These are phyloP conservation scores for Perca schrenkii DNA, from an alignment of 2,113 vertebrate genomes.

Conservation along the genomic window DNA sequence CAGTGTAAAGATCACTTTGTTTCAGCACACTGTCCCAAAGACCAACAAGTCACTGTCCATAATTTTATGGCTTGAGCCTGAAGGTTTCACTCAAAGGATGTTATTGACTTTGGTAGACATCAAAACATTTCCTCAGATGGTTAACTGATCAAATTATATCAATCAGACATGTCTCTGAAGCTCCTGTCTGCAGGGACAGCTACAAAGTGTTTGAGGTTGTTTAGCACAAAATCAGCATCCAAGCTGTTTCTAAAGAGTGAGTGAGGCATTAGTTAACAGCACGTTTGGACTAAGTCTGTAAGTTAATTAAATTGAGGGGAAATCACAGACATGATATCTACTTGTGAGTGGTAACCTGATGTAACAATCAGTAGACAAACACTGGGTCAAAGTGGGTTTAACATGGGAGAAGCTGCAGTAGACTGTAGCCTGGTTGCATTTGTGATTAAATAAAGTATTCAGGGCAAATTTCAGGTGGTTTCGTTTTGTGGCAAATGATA, in stretches of 20 bases:
- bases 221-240: background rate
- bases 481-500: no score
- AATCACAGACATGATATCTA: background rate
- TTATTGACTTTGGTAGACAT: background rate
- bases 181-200: conserved; percentile 8
- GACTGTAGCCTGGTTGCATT: background rate
- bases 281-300: conserved; percentile 1
- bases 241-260: background rate
- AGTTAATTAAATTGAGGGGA: conserved; percentile 16
- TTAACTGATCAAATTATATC: conserved; percentile 1
- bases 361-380: background rate
- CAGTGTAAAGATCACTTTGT: background rate
- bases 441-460: conserved; percentile 9
- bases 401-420: conserved; percentile 11
- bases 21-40: background rate
- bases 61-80: background rate
- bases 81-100: background rate
- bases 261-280: background rate
- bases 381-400: background rate
- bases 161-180: conserved; percentile 6
- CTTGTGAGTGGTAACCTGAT: conserved; percentile 3
- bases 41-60: background rate
- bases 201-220: conserved; percentile 1
- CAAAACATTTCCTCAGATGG: background rate
- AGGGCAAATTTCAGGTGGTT: background rate